Evolutionary conservation across 2,888 invertebrate genomes (phyloP).

Genomic region (Fragum sueziense): DNA sequence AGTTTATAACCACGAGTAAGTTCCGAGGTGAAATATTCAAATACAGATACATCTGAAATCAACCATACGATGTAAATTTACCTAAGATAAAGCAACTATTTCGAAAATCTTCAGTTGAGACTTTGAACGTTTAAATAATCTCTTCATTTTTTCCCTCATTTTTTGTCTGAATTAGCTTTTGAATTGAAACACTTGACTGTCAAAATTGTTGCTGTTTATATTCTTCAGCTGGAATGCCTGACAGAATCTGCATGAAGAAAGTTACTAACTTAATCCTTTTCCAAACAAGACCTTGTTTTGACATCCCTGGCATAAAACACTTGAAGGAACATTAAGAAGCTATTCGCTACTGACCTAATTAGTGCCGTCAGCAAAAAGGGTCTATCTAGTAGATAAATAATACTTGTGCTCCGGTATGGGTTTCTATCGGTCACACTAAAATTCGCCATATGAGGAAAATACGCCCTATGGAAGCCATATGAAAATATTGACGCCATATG

Average conservation of each 20-base stretch:
- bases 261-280: no score
- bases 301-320: no score
- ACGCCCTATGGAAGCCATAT: no score
- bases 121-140: background rate
- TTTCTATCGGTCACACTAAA: background rate
- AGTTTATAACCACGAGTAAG: slow-evolving; percentile 95
- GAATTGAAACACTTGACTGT: background rate
- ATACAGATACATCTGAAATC: slow-evolving; percentile 68
- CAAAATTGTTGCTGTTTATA: background rate
- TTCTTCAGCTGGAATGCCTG: background rate
- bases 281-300: no score
- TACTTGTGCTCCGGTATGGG: background rate
- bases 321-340: background rate
- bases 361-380: no score
- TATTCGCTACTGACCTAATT: no score
- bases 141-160: background rate
- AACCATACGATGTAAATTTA: background rate
- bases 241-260: background rate
- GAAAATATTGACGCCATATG: no score
- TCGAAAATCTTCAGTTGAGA: background rate
- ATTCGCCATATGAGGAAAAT: no score
- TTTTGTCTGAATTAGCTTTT: background rate
- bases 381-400: background rate
- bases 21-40: slow-evolving; percentile 85
- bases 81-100: background rate